Base-by-base conservation (phyloP, 2,888 invertebrate species). In the Folsomia candida region DNA sequence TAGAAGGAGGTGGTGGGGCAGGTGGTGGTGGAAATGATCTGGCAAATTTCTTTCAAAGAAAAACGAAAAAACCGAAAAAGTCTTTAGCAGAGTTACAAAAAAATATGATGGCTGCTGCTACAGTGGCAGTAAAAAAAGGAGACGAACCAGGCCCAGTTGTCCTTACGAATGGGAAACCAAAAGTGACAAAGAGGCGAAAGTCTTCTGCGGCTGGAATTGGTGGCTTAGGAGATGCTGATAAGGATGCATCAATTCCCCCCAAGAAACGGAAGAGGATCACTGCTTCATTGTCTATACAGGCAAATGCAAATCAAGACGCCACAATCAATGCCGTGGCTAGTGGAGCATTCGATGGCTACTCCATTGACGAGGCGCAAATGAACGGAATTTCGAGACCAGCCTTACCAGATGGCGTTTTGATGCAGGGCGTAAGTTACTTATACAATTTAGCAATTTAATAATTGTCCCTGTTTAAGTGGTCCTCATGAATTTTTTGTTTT, bases 231-330 rank as follows among this genome's bases (percentile, higher is more conserved):
- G 4, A 26, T n/a, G 20, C 20, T 20, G 67, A 60, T 37, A 71
- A 72, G 47, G 68, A 73, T 24, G 70, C 70, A 24, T 70, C 64
- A n/a, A 64, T 73, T 28, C 73, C 73, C 29, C 73, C 73, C 0
- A 71, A 71, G 26, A 73, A 73, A 27, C 51, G 70, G 14, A 73
- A 70, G 47, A 58, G 70, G 18, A 64, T 51, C 2, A 2, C n/a
- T 4, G 20, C 63, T n/a, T 11, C 28, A 28, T 29, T 62, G 14
- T 47, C 47, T 22, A 25, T 18, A 18, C 51, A 51, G 11, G 37
- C 64, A 24, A 54, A 20, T 4, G 6, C 54, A 14, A 6, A 54
- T 54, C 54, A 54, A 54, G 73, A 69, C 51, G 68, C 65, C 54
- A 58, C 70, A n/a, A 73, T 73, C 22, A 20, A 73, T 14, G 67